Evolutionary conservation across 2,797 vertebrate genomes (phyloP).

Genomic region (Octomys mimax): DNA sequence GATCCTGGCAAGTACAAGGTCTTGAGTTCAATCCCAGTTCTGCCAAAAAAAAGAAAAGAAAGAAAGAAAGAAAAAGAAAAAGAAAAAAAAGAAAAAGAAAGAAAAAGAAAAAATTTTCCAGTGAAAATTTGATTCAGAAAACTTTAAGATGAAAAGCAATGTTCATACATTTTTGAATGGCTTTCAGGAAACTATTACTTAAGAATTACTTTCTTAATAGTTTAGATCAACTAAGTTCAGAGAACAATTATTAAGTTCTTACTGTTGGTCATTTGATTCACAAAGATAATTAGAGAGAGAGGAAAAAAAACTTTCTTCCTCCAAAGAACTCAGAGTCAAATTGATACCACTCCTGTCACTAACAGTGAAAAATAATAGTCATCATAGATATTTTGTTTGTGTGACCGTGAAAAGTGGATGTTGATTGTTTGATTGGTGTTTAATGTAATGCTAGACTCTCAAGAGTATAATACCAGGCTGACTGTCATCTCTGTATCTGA

Average conservation of each 20-base stretch:
- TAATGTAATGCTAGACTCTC: not conserved
- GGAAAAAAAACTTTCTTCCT: not conserved
- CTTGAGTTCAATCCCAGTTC: no score
- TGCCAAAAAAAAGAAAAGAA: no score
- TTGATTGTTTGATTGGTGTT: not conserved
- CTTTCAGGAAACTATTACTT: conserved; percentile 47
- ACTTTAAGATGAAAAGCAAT: conserved; percentile 49
- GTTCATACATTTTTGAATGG: conserved; percentile 24
- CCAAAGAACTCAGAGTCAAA: not conserved
- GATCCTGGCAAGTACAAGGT: no score
- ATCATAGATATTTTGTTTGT: not conserved
- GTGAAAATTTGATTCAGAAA: conserved; percentile 2
- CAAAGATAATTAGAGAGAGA: not conserved
- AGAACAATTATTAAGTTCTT: not conserved
- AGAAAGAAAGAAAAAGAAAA: no score
- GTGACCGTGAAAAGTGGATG: not conserved
- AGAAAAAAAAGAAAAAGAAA: not conserved
- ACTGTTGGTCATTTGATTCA: not conserved
- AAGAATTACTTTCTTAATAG: conserved; percentile 18
- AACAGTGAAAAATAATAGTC: not conserved
- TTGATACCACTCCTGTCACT: not conserved
- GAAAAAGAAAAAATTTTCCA: not conserved
- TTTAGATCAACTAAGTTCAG: not conserved
- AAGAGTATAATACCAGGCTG: not conserved
- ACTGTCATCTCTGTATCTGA: conserved; percentile 2